Base-by-base conservation (phyloP, 1,140 invertebrate genomes). In the Drosophila pseudoananassae region DNA sequence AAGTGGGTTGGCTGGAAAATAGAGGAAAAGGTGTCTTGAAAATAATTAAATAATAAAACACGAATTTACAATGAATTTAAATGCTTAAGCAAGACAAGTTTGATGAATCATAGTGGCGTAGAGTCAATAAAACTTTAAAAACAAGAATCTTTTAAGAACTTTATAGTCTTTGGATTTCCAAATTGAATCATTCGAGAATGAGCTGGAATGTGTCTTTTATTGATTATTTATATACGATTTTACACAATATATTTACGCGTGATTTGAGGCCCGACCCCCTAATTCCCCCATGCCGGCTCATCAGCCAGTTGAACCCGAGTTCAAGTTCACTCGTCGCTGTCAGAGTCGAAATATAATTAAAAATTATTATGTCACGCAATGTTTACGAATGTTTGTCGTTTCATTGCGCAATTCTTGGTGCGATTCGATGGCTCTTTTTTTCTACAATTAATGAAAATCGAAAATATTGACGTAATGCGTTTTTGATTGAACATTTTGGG, bases 291-390 rank as follows among this genome's bases (percentile, higher is more conserved):
- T n/a, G 6, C 8, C 40, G n/a, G 40, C 23, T 29, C 59, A 58
- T 49, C 29, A 15, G 53, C 33, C 72, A 75, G 61, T 65, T 78
- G 64, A 85, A 70, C 82, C 20, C 53, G 69, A 68, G 81, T 85
- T 85, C 81, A 85, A 85, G 81, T 85, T 85, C 81, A 76, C 38
- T 55, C 36, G 53, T 8, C 50, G 49, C 15, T 58, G 55, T 49
- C 36, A 38, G 36, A 29, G 8, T 33, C 27, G 50, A 59, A 80
- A 87, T 74, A 61, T 87, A 81, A 87, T 87, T 84, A 81, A 84
- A 75, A 76, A 85, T 75, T 78, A 82, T 82, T 78, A 82, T 87
- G 81, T 87, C 82, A 87, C 82, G 69, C 73, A 82, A 59, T 83
- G 53, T 69, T 69, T 69, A 69, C 66, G 63, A 69, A 56, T 69